Evolutionary conservation across 2,797 vertebrate genomes (phyloP), one percentile per base, ranked within the genome.

Genomic region (Balearica regulorum): DNA sequence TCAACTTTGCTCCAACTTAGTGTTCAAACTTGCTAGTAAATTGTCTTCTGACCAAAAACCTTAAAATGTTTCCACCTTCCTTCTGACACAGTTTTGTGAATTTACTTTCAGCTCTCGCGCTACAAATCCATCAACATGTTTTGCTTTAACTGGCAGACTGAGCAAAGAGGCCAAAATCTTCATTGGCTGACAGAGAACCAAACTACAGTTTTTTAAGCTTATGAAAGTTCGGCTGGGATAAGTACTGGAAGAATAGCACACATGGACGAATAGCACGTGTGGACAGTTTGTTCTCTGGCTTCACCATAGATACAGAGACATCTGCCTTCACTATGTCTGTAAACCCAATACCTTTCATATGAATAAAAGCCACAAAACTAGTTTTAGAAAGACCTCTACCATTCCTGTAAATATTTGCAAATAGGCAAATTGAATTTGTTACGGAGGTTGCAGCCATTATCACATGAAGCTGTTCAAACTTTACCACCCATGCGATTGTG

Each of bases 121-220:
- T 6, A 66, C 54, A 89, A 73, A 92, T 87, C 62, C 73, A 89
- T 89, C 80, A 86, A 15, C 2, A 2, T 37, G 46, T n/a, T 90
- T 92, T 92, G 80, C 73, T 90, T 81, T 82, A 92, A 76, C 37
- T 53, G 61, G 37, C 66, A 92, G 84, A 18, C 29, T 41, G 48
- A 66, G 43, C 37, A 90, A 39, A 57, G 54, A 69, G 49, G 37
- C 33, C 44, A 65, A 78, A 76, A 51, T 19, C 61, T 57, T 71
- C 73, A 33, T 1, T 57, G 79, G 53, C 69, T 93, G 73, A 62
- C 65, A 78, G 19, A 75, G 39, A 83, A 71, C 25, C 41, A 46
- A 84, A 58, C 14, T 15, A 39, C 29, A 51, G 1, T 0, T 68
- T 61, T 88, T 82, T 41, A 39, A 44, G 43, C 22, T 61, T 43